Percentiles rank a stretch among this genome's conserved stretches.
Conservation (phyloP, 2,113 vertebrate genomes). For the Meriones unguiculatus region DNA sequence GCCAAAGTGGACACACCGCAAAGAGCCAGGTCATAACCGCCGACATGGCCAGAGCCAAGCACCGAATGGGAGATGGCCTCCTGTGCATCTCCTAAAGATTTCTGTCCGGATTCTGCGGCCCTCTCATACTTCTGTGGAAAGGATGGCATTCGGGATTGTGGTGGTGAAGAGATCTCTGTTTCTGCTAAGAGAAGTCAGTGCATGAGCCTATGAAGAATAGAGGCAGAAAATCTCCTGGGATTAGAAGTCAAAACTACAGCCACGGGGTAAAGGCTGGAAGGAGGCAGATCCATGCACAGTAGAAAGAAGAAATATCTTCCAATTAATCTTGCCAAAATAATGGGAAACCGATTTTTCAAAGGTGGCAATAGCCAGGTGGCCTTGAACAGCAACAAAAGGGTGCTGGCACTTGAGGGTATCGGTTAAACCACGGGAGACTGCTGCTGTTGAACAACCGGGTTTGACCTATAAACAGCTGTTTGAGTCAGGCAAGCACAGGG, state of each 20-base stretch:
- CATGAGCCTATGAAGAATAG: background rate
- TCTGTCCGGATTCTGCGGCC: background rate
- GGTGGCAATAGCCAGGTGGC: background rate
- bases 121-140: background rate
- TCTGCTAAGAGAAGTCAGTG: background rate
- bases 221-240: background rate
- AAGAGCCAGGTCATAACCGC: too few species aligned
- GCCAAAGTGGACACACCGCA: too few species aligned
- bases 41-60: background rate
- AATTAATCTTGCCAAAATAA: background rate
- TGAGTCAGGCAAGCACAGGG: background rate
- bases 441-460: background rate
- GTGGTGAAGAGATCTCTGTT: too few species aligned
- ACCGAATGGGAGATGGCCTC: background rate
- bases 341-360: background rate
- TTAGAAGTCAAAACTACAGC: background rate
- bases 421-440: background rate
- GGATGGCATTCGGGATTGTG: background rate
- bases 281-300: background rate
- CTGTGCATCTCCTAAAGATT: background rate
- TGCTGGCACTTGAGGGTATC: background rate
- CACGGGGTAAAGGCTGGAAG: background rate
- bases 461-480: background rate
- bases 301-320: conserved; percentile 40
- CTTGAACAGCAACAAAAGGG: background rate